A percentile compares a stretch with the other conserved stretches of the same genome.
Conservation (phyloP, 2,797 vertebrate species). For the Pipistrellus nathusii region DNA sequence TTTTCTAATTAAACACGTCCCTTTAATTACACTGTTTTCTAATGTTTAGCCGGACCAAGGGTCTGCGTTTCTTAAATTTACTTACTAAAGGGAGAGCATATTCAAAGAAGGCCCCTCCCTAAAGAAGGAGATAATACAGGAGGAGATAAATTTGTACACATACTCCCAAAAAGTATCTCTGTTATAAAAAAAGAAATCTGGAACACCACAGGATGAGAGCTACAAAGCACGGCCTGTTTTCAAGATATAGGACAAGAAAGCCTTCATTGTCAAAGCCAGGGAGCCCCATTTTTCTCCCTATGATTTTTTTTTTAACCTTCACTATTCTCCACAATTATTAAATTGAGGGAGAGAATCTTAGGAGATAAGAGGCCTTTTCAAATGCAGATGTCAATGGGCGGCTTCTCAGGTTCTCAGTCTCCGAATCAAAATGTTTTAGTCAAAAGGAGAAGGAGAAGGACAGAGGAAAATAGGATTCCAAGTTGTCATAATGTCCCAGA, state of each 20-base stretch:
- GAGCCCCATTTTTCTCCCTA: background rate
- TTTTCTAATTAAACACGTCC: conserved; percentile 69
- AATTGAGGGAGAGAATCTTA: background rate
- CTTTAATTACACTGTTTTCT: conserved; percentile 67
- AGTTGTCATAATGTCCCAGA: background rate
- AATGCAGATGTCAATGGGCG: background rate
- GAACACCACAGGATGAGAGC: background rate
- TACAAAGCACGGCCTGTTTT: conserved; percentile 7
- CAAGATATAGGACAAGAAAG: background rate
- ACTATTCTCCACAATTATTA: background rate
- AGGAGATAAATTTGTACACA: conserved; percentile 12
- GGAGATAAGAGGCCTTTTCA: background rate
- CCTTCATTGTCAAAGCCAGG: background rate
- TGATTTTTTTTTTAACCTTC: background rate
- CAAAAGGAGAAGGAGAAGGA: background rate
- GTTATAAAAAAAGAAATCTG: conserved; percentile 38
- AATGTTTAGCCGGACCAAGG: conserved; percentile 43
- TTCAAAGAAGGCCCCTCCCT: background rate
- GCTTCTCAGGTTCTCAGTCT: background rate
- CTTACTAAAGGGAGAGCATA: background rate
- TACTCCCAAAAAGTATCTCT: background rate
- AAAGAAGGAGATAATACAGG: background rate
- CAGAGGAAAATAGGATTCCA: fast-evolving
- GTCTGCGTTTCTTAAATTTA: background rate
- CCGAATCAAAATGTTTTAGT: background rate